Percentiles rank a stretch among this genome's conserved stretches.
Evolutionary conservation across 92 coral and sea anemone genomes (phyloP).

Genomic region (Pocillopora grandis): DNA sequence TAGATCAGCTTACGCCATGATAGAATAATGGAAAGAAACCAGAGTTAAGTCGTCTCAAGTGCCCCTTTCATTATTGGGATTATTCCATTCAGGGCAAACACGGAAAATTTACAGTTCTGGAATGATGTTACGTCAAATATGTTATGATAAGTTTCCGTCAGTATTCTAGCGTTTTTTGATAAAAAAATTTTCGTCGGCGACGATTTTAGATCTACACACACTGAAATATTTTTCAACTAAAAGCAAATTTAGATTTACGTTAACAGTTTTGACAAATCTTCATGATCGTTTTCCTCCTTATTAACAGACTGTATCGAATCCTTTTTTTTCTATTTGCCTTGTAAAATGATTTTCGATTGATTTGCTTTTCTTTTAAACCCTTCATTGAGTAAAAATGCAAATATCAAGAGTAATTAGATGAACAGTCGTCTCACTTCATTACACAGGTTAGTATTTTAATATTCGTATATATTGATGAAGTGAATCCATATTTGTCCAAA

Average conservation of each 20-base stretch:
- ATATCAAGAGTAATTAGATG: background rate
- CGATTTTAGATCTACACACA: too few relatives aligned
- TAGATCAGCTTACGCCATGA: background rate
- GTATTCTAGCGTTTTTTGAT: too few relatives aligned
- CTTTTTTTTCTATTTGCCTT: background rate
- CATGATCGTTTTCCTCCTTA: background rate
- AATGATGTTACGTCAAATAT: too few relatives aligned
- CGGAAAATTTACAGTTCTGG: too few relatives aligned
- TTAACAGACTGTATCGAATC: background rate
- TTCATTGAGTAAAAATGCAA: background rate
- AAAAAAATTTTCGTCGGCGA: too few relatives aligned
- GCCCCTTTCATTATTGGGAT: background rate
- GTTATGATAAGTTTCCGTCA: too few relatives aligned
- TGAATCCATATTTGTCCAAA: background rate
- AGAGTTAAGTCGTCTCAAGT: background rate
- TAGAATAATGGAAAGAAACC: background rate
- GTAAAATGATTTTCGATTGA: background rate
- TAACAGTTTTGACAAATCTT: too few relatives aligned
- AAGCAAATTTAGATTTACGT: too few relatives aligned
- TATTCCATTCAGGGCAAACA: too few relatives aligned
- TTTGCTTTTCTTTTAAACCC: background rate
- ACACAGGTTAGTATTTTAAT: background rate
- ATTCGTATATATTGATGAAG: background rate
- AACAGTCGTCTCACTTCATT: conserved; percentile 11
- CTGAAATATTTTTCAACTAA: too few relatives aligned